Evolutionary conservation across 2,888 invertebrate genomes (phyloP).

Genomic region (Trachelus troglodyta): DNA sequence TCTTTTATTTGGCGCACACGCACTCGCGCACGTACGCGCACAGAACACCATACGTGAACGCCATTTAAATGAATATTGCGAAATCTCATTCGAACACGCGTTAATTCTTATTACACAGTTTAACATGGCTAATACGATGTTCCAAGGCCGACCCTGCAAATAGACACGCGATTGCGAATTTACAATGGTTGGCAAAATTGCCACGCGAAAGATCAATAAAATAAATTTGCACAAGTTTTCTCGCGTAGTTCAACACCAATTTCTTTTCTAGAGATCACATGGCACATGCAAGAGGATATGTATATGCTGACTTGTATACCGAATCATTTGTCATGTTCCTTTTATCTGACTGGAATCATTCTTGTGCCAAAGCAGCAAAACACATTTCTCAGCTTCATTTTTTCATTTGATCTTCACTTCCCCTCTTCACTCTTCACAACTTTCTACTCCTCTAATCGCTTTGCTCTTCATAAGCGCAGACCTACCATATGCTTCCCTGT

Average conservation of each 20-base stretch:
- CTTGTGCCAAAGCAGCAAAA: not conserved
- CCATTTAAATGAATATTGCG: not conserved
- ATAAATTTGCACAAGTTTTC: not conserved
- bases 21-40: not conserved
- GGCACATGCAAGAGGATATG: not conserved
- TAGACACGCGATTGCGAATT: not conserved
- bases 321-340: not conserved
- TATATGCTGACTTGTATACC: not conserved
- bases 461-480: not conserved
- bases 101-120: not conserved
- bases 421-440: not conserved
- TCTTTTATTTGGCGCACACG: not conserved
- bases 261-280: not conserved
- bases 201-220: not conserved
- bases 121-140: not conserved
- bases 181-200: not conserved
- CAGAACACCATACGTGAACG: not conserved
- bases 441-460: not conserved
- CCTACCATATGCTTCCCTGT: not conserved
- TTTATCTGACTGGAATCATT: not conserved
- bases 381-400: not conserved
- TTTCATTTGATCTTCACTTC: not conserved
- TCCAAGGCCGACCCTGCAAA: not conserved
- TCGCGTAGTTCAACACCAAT: not conserved
- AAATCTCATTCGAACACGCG: not conserved